Conservation (phyloP, 2,113 vertebrate species). For the Trematomus loennbergii region DNA sequence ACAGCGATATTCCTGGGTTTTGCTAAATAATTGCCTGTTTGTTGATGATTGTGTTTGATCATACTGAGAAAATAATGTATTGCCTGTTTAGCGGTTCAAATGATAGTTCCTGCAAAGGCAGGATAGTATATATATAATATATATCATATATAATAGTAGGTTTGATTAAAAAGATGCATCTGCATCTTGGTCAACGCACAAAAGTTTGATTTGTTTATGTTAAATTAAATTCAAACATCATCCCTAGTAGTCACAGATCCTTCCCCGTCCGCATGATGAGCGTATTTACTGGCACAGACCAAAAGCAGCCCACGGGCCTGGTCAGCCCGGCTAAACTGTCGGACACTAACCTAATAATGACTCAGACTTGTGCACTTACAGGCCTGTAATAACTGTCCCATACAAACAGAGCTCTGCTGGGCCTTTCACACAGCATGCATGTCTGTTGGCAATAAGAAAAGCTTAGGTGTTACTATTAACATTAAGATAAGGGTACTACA, state of each 20-base stretch:
- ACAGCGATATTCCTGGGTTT: not conserved
- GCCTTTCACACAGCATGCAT: not conserved
- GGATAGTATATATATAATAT: too few species aligned
- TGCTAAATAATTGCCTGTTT: not conserved
- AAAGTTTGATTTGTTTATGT: not conserved
- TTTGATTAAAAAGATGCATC: not conserved
- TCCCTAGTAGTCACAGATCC: slow-evolving; percentile 20
- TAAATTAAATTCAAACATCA: slow-evolving; percentile 2
- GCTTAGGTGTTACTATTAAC: not conserved
- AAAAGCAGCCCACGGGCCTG: slow-evolving; percentile 40
- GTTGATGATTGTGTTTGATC: not conserved
- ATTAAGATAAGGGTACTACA: not conserved
- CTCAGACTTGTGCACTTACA: slow-evolving; percentile 1
- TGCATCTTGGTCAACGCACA: not conserved
- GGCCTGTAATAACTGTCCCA: not conserved
- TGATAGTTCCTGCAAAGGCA: not conserved
- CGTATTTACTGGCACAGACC: slow-evolving; percentile 57
- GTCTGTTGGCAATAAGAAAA: not conserved
- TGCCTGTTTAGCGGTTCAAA: not conserved
- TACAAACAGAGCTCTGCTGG: not conserved
- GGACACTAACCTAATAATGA: slow-evolving; percentile 60
- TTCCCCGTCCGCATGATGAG: slow-evolving; percentile 41
- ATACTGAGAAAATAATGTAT: too few species aligned
- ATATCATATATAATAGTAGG: not conserved
- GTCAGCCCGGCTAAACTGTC: slow-evolving; percentile 51